Base-by-base conservation (phyloP, 1,140 invertebrate genomes). In the Macrocentrus cingulum region DNA sequence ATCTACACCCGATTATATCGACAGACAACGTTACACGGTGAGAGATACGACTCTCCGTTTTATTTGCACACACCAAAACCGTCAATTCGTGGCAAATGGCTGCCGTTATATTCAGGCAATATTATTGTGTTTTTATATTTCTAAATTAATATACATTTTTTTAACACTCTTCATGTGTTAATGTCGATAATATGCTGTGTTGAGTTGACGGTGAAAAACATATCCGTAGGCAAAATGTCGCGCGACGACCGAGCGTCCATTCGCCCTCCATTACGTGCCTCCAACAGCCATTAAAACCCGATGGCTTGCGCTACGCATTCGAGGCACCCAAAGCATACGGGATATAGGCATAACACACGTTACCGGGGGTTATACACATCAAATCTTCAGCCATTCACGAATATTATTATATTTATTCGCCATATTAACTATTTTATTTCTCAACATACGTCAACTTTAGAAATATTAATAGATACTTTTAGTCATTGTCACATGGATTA, bases 261-360 rank as follows among this genome's bases (percentile, higher is more conserved):
- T 57, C 32, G 54, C 37, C n/a, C 34, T 57, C 55, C 55, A 57
- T 57, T 60, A 60, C 51, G 58, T 60, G 58, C 42, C 37, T 25
- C 50, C 29, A 46, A 48, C 45, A 55, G 41, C 49, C 45, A 59
- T 56, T 34, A 45, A 48, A 29, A 29, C 45, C 36, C 25, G 29
- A 37, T 50, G 34, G 64, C 63, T 66, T 66, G 60, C 60, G 63
- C 60, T 62, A 64, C 67, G 61, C 61, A 66, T 63, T 59, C 48
- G 54, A 51, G 29, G 49, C 23, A 15, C 36, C 36, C 8, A 39
- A 39, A 39, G 36, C 36, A 39, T 39, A 39, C 36, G 36, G 36
- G 7, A 8, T 8, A 39, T 39, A 39, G 36, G 13, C 7, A 8
- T 39, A 39, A 34, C 23, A 18, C 48, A 15, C 13, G 16, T 3